Conservation (phyloP, 2,888 invertebrate genomes). For the Aphodius granarius region DNA sequence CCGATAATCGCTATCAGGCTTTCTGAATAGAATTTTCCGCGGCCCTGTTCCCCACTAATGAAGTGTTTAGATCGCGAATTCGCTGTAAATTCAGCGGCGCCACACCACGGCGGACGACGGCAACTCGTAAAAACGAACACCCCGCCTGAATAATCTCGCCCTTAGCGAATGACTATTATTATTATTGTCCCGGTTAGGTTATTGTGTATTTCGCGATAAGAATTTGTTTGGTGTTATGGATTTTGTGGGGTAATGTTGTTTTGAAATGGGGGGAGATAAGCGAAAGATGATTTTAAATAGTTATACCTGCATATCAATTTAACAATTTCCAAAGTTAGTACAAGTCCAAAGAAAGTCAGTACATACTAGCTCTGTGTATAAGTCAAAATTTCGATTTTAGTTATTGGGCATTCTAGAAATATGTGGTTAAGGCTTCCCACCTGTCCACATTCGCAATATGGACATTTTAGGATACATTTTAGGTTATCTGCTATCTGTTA, state of each 20-base stretch:
- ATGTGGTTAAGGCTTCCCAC: too few species aligned
- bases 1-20: background rate
- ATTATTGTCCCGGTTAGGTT: background rate
- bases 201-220: background rate
- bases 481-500: too few species aligned
- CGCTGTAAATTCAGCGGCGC: background rate
- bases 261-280: background rate
- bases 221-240: background rate
- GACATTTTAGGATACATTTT: too few species aligned
- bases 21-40: background rate
- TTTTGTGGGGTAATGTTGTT: background rate
- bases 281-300: background rate
- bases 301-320: too few species aligned
- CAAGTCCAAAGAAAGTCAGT: too few species aligned
- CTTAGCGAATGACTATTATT: background rate
- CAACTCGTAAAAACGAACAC: background rate
- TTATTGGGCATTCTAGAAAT: too few species aligned
- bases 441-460: too few species aligned
- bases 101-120: background rate
- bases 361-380: too few species aligned
- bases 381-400: too few species aligned
- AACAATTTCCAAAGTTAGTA: too few species aligned
- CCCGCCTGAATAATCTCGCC: background rate
- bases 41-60: background rate
- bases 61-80: background rate